A percentile compares a stretch with the other conserved stretches of the same genome.
These are phyloP conservation scores for Gasterosteus nipponicus DNA, from an alignment of 2,113 vertebrate genomes.

Conservation along the genomic window DNA sequence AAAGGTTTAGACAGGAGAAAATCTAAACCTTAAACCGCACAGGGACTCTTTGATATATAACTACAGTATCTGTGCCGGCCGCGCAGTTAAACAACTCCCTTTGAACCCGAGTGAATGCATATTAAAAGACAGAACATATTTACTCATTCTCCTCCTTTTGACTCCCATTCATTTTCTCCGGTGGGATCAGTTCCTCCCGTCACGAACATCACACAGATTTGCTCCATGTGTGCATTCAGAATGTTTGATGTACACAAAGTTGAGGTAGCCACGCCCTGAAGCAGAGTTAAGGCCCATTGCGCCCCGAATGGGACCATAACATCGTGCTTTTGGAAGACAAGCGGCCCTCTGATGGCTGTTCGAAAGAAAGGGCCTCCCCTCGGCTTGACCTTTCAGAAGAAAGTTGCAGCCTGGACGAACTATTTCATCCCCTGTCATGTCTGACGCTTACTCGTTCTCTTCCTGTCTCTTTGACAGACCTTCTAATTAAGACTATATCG, in stretches of 20 bases:
- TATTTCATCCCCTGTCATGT: neutral
- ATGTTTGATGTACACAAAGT: constrained; percentile 16
- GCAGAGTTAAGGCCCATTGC: neutral
- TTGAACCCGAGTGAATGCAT: constrained; percentile 62
- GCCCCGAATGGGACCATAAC: neutral
- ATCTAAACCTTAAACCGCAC: constrained; percentile 51
- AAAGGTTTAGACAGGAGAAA: constrained; percentile 60
- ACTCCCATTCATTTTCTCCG: constrained; percentile 68
- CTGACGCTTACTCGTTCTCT: constrained; percentile 20
- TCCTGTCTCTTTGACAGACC: constrained; percentile 44
- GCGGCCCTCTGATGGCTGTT: neutral
- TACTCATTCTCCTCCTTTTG: constrained; percentile 43
- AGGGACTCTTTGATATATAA: constrained; percentile 61
- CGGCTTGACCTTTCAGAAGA: neutral
- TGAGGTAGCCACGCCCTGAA: neutral
- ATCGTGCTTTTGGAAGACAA: neutral
- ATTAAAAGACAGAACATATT: constrained; percentile 64
- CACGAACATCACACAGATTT: constrained; percentile 24
- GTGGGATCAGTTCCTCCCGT: constrained; percentile 38
- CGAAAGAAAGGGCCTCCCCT: neutral
- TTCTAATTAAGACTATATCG: constrained; percentile 53
- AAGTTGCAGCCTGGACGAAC: neutral
- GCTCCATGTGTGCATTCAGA: constrained; percentile 29
- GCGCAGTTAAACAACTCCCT: constrained; percentile 51
- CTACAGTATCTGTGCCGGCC: constrained; percentile 40